These are phyloP conservation scores for Margaritifera margaritifera DNA, from an alignment of 2,888 invertebrate species.

Conservation along the genomic window DNA sequence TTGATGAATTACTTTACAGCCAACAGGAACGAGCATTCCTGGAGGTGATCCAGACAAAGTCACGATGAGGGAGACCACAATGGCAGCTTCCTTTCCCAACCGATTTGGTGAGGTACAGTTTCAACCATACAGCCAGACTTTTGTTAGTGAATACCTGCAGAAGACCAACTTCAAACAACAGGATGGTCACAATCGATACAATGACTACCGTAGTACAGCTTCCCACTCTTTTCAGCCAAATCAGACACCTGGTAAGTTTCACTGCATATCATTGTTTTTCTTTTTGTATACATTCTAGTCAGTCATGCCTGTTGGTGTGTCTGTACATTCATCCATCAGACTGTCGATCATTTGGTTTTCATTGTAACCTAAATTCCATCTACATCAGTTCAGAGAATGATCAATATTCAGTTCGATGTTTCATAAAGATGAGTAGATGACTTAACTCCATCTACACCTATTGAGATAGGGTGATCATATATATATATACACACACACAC, in stretches of 20 bases:
- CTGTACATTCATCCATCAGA: too few species aligned
- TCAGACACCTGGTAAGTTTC: slow-evolving; percentile 30
- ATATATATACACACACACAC: too few species aligned
- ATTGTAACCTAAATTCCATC: too few species aligned
- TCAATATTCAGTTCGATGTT: too few species aligned
- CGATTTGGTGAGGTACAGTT: slow-evolving; percentile 25
- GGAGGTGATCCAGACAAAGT: slow-evolving; percentile 62
- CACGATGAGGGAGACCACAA: slow-evolving; percentile 50
- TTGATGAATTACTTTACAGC: slow-evolving; percentile 39
- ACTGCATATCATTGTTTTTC: too few species aligned
- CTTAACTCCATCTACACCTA: too few species aligned
- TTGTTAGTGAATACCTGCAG: slow-evolving; percentile 48
- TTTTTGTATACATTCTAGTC: too few species aligned
- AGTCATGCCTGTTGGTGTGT: too few species aligned
- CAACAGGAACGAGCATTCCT: slow-evolving; percentile 64
- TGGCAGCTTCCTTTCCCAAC: slow-evolving; percentile 51
- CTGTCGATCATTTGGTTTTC: too few species aligned
- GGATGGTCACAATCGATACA: slow-evolving; percentile 61
- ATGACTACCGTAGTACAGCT: slow-evolving; percentile 58
- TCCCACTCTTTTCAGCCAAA: slow-evolving; percentile 38
- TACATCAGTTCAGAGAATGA: too few species aligned
- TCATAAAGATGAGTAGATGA: too few species aligned
- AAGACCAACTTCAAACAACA: slow-evolving; percentile 62
- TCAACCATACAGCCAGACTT: slow-evolving; percentile 46
- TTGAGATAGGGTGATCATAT: too few species aligned